Conservation (phyloP, 2,797 vertebrate genomes). For the Myotis vivesi region DNA sequence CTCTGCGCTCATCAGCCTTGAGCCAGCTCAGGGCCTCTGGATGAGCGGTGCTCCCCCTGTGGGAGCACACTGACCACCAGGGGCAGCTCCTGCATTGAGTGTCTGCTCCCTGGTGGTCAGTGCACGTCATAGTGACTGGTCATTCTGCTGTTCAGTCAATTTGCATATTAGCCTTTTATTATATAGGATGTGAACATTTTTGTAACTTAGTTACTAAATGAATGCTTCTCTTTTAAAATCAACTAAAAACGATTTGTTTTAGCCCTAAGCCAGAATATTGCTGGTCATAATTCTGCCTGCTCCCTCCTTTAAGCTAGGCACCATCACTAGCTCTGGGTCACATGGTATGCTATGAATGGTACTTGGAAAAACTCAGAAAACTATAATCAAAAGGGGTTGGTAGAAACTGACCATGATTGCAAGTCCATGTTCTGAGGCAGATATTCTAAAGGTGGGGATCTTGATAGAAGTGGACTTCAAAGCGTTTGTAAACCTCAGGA, state of each 20-base stretch:
- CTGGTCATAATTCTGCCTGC: neutral
- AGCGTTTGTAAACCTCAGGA: neutral
- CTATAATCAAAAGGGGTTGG: too few relatives aligned
- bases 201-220: neutral
- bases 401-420: neutral
- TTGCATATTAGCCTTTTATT: too few relatives aligned
- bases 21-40: too few relatives aligned
- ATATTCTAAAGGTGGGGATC: neutral
- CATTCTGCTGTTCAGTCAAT: too few relatives aligned
- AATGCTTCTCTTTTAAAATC: neutral
- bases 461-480: neutral
- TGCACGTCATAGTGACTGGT: too few relatives aligned
- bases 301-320: neutral
- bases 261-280: neutral
- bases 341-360: neutral
- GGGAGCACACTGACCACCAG: too few relatives aligned
- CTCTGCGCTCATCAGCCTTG: too few relatives aligned
- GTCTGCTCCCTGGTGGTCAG: too few relatives aligned
- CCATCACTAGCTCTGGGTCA: neutral
- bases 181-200: neutral
- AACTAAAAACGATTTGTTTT: neutral
- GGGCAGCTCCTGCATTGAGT: too few relatives aligned
- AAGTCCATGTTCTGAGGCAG: neutral
- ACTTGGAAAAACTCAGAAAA: neutral
- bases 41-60: too few relatives aligned